Evolutionary conservation across 1,140 invertebrate genomes (phyloP).

Genomic region (Drosophila suzukii): DNA sequence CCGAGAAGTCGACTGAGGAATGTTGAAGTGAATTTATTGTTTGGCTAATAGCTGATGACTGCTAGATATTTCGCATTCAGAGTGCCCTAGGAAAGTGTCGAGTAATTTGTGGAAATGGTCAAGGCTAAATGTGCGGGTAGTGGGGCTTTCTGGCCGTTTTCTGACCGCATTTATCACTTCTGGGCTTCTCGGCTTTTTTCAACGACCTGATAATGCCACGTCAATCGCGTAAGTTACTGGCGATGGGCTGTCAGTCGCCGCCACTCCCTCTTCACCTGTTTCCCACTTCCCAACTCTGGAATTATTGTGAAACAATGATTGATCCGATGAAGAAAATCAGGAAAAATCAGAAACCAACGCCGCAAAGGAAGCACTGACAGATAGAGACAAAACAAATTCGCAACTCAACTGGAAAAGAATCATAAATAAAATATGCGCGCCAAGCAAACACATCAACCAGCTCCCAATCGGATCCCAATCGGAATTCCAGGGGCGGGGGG

Average conservation of each 20-base stretch:
- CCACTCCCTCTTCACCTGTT: slow-evolving; percentile 21
- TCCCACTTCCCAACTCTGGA: slow-evolving; percentile 8
- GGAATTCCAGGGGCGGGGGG: slow-evolving; percentile 4
- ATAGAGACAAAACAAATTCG: slow-evolving; percentile 64
- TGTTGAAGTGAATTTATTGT: slow-evolving; percentile 50
- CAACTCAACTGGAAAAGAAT: slow-evolving; percentile 75
- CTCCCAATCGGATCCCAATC: slow-evolving; percentile 21
- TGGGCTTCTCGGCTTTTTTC: slow-evolving; percentile 10
- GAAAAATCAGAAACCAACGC: slow-evolving; percentile 32
- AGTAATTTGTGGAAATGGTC: slow-evolving; percentile 51
- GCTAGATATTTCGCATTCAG: slow-evolving; percentile 38
- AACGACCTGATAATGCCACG: slow-evolving; percentile 41
- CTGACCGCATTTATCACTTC: slow-evolving; percentile 42
- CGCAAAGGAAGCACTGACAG: slow-evolving; percentile 38
- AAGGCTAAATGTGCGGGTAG: not conserved
- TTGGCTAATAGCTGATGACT: slow-evolving; percentile 56
- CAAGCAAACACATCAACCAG: slow-evolving; percentile 48
- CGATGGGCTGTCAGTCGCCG: slow-evolving; percentile 21
- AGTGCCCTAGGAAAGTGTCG: slow-evolving; percentile 34
- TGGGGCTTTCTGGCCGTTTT: slow-evolving; percentile 22
- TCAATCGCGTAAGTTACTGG: slow-evolving; percentile 21
- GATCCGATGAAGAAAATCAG: slow-evolving; percentile 25
- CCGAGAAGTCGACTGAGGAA: slow-evolving; percentile 13
- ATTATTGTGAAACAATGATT: slow-evolving; percentile 38
- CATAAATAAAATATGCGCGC: slow-evolving; percentile 73